phyloP scores from a whole-genome alignment of 2,888 invertebrate species.

The Celastrina argiolus region DNA sequence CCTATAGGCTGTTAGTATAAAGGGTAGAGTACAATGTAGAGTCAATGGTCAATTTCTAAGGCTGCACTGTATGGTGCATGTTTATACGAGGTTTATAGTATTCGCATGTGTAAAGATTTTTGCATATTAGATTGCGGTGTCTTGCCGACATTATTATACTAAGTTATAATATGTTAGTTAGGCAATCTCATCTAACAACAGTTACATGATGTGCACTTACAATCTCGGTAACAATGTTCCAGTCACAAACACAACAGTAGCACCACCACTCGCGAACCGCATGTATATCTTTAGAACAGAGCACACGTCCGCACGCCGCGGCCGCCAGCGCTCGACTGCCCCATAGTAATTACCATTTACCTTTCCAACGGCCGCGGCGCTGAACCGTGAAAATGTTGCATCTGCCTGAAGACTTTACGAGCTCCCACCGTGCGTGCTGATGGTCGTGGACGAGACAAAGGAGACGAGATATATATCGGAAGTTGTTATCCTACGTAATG shows the following conservation, averaged over 20 bases:
- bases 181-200: not conserved
- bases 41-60: too few species aligned
- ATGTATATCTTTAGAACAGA: not conserved
- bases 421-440: not conserved
- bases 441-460: not conserved
- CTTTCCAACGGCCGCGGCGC: constrained; percentile 12
- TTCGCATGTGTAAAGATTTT: too few species aligned
- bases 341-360: constrained; percentile 9
- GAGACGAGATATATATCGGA: not conserved
- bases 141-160: too few species aligned
- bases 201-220: not conserved
- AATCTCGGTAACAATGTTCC: not conserved
- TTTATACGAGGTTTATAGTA: too few species aligned
- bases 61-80: too few species aligned
- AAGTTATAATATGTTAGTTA: not conserved
- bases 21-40: too few species aligned
- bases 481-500: not conserved
- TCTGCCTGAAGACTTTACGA: constrained; percentile 1
- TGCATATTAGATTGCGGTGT: too few species aligned
- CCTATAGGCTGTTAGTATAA: too few species aligned
- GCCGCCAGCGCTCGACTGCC: not conserved
- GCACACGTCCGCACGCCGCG: not conserved
- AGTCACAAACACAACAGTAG: not conserved
- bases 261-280: not conserved
- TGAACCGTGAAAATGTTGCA: constrained; percentile 17